Conservation (phyloP, 2,797 vertebrate genomes). For the Nyctibius grandis region DNA sequence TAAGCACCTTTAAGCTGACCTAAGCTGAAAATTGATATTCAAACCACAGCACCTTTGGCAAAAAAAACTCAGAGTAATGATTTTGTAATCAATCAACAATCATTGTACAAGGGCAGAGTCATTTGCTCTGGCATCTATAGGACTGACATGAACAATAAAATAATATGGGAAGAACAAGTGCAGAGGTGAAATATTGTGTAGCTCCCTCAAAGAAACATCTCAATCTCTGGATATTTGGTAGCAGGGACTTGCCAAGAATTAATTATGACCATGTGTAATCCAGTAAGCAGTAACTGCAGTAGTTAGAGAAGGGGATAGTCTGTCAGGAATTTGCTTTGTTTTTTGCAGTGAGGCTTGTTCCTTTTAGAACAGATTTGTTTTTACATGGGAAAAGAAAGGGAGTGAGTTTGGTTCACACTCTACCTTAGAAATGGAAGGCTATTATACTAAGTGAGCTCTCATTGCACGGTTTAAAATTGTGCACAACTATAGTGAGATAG, state of each 20-base stretch:
- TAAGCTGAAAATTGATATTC: not conserved
- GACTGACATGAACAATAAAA: not conserved
- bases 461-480: not conserved
- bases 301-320: not conserved
- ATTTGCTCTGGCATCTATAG: not conserved
- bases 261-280: not conserved
- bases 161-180: not conserved
- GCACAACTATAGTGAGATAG: rapidly evolving
- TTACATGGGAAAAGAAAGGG: not conserved
- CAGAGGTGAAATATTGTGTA: not conserved
- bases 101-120: not conserved
- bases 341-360: not conserved
- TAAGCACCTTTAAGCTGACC: slow-evolving; percentile 5
- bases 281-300: not conserved
- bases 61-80: not conserved
- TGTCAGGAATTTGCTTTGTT: not conserved
- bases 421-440: not conserved
- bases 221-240: not conserved
- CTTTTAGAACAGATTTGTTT: not conserved
- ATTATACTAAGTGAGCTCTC: not conserved
- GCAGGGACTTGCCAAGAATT: not conserved
- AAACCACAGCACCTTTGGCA: not conserved
- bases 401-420: not conserved
- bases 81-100: not conserved
- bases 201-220: not conserved